phyloP scores from a whole-genome alignment of 35 echinoderm and acorn worm species.

The Heliocidaris erythrogramma region DNA sequence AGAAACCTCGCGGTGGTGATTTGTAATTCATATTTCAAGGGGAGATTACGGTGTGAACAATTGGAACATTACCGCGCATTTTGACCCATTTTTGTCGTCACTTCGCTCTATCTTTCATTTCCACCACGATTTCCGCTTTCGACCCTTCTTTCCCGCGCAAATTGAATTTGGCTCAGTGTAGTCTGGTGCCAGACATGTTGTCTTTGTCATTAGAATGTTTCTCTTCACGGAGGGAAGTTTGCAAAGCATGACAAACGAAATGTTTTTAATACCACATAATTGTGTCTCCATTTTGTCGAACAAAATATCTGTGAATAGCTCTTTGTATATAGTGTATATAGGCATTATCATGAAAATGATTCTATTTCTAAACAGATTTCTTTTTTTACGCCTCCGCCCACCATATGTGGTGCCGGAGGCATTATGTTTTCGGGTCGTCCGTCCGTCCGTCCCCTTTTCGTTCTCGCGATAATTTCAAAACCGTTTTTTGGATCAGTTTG shows the following conservation, averaged over 20 bases:
- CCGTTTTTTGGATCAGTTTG: no score
- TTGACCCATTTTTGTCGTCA: conserved; percentile 30
- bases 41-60: conserved; percentile 26
- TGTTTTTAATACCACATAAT: not conserved
- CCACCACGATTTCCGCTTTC: not conserved
- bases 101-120: not conserved
- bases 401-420: no score
- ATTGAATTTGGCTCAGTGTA: not conserved
- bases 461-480: no score
- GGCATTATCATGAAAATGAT: no score
- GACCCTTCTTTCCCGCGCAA: not conserved
- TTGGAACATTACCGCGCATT: conserved; percentile 16
- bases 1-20: conserved; percentile 28
- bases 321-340: no score
- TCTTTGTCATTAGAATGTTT: conserved; percentile 2
- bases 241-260: not conserved
- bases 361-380: no score
- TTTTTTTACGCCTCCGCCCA: no score
- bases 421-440: no score
- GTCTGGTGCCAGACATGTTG: conserved; percentile 14
- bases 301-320: not conserved
- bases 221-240: not conserved
- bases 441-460: no score
- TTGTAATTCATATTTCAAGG: conserved; percentile 32
- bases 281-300: not conserved